Evolutionary conservation across 2,113 vertebrate genomes (phyloP), one percentile per base, ranked within the genome.

Genomic region (Epinephelus fuscoguttatus): DNA sequence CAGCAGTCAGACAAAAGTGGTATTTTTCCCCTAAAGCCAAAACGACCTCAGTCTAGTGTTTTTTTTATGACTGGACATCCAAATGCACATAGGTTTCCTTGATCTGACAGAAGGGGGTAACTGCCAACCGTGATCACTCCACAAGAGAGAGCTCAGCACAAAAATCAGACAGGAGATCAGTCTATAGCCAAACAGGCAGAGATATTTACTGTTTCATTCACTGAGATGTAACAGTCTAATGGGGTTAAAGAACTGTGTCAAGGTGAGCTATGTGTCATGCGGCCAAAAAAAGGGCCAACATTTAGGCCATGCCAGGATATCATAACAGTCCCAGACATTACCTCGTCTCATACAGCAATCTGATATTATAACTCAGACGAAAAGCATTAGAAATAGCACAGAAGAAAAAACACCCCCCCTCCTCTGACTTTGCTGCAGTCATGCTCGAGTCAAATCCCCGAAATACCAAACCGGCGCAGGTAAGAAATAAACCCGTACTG

Each of bases 311-410:
- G 19, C 30, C 80, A 70, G 53, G 30, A n/a, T 75, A 40, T 52
- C 30, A 42, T 27, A 45, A 40, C 25, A 2, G 30, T 49, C 23
- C 25, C 5, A 67, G 49, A 78, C n/a, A 45, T 70, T 45, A 66
- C 19, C 12, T 18, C 6, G 12, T 75, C 45, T 64, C 4, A 45
- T 21, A 23, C 40, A 61, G 25, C 21, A 70, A 66, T 57, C 67
- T 57, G 33, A 74, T 61, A 60, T 27, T 23, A 66, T 4, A 60
- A 59, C 52, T 72, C 53, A 2, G 42, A 74, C 25, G 80, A 45
- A 85, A 70, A 56, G 50, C n/a, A 1, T 78, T 59, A 37, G 33
- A 84, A 85, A 80, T 69, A 79, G 49, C 52, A 61, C 19, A 42
- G 70, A 71, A 23, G 64, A 49, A 67, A 60, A 57, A 59, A 60